Base-by-base conservation (phyloP, 1,140 invertebrate species). In the Drosophila carrolli region DNA sequence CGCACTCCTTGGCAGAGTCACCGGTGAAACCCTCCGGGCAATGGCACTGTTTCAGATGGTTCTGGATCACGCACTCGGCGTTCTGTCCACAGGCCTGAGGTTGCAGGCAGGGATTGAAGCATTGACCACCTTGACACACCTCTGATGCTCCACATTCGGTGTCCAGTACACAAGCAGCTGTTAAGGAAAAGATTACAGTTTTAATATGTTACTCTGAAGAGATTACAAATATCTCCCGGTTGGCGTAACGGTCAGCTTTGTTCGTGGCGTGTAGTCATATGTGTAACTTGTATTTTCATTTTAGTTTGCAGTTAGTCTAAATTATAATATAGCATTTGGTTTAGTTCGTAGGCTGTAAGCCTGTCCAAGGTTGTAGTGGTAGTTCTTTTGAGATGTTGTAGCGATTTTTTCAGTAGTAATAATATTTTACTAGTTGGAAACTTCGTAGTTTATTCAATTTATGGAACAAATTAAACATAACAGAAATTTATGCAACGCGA, bases 21-120 rank as follows among this genome's bases (percentile, higher is more conserved):
- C 97, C 97, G 48, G 97, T 97, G 91, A 98, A 98, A 46, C 96
- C 96, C 41, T 95, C 93, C 13, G 97, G 96, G 90, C 97, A 98
- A 68, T 94, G 95, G 81, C 97, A 98, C 80, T 95, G 94, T 89
- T 97, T 96, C 2, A 95, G 93, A 84, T 98, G 97, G 90, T 95
- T 96, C 16, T 93, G 93, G n/a, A 96, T 95, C 43, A 93, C 93
- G 88, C 97, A 98, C 54, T 96, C 90, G n/a, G 97, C 96, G 93
- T 98, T 98, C 63, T 97, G 94, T n/a, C 97, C 97, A 93, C 97
- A 98, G 1, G 96, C 94, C 65, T 94, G 94, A 75, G 94, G 94
- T 77, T 96, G 92, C 60, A 95, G 93, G 90, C 97, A 98, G n/a
- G 97, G 96, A 93, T 98, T 95, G 40, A 95, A 92, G 90, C 97